A percentile compares a stretch with the other conserved stretches of the same genome.
phyloP scores from a whole-genome alignment of 2,888 invertebrate species.

The Epinotia ramella region DNA sequence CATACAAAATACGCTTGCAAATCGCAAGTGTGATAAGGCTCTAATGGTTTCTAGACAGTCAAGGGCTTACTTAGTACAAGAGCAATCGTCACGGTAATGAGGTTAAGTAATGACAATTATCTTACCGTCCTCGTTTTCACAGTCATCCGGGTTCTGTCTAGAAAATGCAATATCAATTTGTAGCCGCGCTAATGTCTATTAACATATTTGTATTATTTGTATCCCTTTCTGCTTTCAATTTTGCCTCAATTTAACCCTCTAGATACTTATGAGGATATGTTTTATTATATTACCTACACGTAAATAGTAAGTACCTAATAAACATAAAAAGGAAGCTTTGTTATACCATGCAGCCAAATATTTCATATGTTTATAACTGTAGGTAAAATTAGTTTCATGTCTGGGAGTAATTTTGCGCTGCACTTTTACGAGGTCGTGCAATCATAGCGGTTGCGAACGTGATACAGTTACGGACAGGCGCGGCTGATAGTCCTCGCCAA shows the following conservation, averaged over 20 bases:
- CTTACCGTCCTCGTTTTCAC: neutral
- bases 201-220: neutral
- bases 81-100: neutral
- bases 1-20: too few species aligned
- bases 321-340: too few species aligned
- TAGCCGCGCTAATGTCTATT: neutral
- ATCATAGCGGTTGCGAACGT: slow-evolving; percentile 16
- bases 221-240: too few species aligned
- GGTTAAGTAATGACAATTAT: neutral
- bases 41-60: neutral
- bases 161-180: too few species aligned
- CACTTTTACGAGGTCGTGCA: slow-evolving; percentile 27
- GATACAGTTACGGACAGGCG: slow-evolving; percentile 17
- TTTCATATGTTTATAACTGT: too few species aligned
- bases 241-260: too few species aligned
- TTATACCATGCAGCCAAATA: too few species aligned
- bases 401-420: slow-evolving; percentile 25
- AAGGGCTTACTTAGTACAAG: neutral
- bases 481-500: slow-evolving; percentile 31
- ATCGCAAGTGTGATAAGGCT: too few species aligned
- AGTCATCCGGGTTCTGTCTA: neutral
- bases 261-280: too few species aligned
- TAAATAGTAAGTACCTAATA: too few species aligned
- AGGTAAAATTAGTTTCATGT: slow-evolving; percentile 23
- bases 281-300: too few species aligned